Base-by-base conservation (phyloP, 2,888 invertebrate species). In the Callinectes sapidus region DNA sequence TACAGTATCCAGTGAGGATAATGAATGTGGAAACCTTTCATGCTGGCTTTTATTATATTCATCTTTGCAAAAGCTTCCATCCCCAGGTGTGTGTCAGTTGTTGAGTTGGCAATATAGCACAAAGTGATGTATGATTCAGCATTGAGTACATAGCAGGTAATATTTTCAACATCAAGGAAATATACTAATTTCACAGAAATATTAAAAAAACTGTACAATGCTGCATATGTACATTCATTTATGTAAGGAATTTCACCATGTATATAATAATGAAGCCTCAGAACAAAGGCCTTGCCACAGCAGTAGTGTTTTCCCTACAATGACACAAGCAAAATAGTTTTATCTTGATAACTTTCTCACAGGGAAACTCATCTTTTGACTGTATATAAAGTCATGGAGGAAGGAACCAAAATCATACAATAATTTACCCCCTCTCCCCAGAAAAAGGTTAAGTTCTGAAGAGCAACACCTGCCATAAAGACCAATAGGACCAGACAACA, bases 191-290 rank as follows among this genome's bases (percentile, higher is more conserved):
- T 81, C 81, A 81, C 81, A 32, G 23, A 81, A 81, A 81, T 35
- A 28, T 81, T 81, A 35, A 81, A 81, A 81, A 81, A 81, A n/a
- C 32, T 81, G 32, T 81, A 81, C 81, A 32, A 81, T 81, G 81
- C 81, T 81, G 81, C 81, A 81, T 81, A 81, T 81, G 35, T 32
- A 81, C 81, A 81, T 81, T 35, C 81, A 81, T 14, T 81, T 16
- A 35, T 35, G 14, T 81, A 35, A 81, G 81, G 14, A 35, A 81
- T 35, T 81, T 81, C 32, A 81, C 81, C 13, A 10, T 66, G 66
- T n/a, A 28, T 61, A 23, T 71, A 23, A 10, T 71, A 71, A 14
- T 16, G 13, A 81, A 81, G 81, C 32, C 81, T 81, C 35, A n/a
- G 14, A 81, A 35, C 32, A 81, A 35, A 16, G 35, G 35, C 14